Base-by-base conservation (phyloP, 2,797 vertebrate genomes). In the Glyptemys insculpta region DNA sequence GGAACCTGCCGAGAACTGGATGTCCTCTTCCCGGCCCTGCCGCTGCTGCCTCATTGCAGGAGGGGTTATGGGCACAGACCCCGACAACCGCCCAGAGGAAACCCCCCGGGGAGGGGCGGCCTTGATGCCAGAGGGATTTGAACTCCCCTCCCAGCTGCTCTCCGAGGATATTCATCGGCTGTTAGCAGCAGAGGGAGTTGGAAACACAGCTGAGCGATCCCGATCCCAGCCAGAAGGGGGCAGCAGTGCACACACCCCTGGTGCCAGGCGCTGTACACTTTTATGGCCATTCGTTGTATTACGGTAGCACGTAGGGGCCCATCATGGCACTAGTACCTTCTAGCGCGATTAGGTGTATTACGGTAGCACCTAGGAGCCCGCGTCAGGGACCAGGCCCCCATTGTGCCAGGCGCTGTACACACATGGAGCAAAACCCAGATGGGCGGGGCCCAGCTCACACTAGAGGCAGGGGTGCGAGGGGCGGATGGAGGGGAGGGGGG, bases 61-160 rank as follows among this genome's bases (percentile, higher is more conserved):
- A 62, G 59, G 31, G 59, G 14, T 68, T 19, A n/a, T 68, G 4
- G 1, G 34, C 68, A 25, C 37, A 37, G n/a, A 10, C 65, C 16
- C 19, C 16, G 3, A 9, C 4, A 5, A 68, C 65, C 3, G 19
- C n/a, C 29, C 3, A 0, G 21, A 21, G 21, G 9, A 54, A 25
- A 2, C 9, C 23, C 21, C 5, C 34, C 18, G 8, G 12, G 29
- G 34, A 72, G 65, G 19, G 19, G 18, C 10, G 18, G 65, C n/a
- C 19, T n/a, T 11, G n/a, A 37, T 5, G 34, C n/a, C 65, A 2
- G n/a, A 23, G 18, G 19, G 19, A 10, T 12, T 41, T 37, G 19
- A 41, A 25, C 68, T 72, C 68, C 68, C n/a, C 37, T 23, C 21
- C 68, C 37, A 72, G 37, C n/a, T 34, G 9, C 37, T 19, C 4